phyloP scores from a whole-genome alignment of 1,140 invertebrate species.

The Planococcus citri region DNA sequence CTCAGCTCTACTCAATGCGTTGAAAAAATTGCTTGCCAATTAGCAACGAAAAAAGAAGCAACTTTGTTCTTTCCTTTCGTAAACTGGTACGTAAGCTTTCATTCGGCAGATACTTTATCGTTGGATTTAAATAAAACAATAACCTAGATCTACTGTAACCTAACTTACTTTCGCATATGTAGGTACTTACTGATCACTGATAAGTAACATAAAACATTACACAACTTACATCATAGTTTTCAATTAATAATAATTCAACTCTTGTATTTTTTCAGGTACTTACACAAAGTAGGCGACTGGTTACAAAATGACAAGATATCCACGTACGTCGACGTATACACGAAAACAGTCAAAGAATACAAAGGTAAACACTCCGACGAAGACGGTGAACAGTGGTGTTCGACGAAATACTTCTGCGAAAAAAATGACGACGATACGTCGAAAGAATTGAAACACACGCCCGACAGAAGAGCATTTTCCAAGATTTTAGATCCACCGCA shows the following conservation, averaged over 20 bases:
- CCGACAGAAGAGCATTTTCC: neutral
- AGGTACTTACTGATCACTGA: no score
- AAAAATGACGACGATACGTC: neutral
- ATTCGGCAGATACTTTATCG: no score
- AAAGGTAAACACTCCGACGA: neutral
- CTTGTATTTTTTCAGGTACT: neutral
- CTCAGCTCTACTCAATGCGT: slow-evolving; percentile 24
- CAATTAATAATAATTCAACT: no score
- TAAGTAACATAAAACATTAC: no score
- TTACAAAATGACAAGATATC: neutral
- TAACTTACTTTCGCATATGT: no score
- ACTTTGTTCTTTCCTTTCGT: slow-evolving; percentile 11
- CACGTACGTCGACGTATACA: neutral
- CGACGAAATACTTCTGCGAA: neutral
- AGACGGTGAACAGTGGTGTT: neutral
- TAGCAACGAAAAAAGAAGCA: slow-evolving; percentile 21
- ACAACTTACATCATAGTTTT: no score
- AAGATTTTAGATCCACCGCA: neutral
- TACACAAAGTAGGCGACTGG: neutral
- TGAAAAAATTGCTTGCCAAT: slow-evolving; percentile 24
- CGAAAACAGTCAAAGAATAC: neutral
- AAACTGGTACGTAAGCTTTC: slow-evolving; percentile 20
- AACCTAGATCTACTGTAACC: no score
- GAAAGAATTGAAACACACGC: neutral
- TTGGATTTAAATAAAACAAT: no score